Conservation (phyloP, 2,888 invertebrate genomes). For the Agonopterix heracliana region DNA sequence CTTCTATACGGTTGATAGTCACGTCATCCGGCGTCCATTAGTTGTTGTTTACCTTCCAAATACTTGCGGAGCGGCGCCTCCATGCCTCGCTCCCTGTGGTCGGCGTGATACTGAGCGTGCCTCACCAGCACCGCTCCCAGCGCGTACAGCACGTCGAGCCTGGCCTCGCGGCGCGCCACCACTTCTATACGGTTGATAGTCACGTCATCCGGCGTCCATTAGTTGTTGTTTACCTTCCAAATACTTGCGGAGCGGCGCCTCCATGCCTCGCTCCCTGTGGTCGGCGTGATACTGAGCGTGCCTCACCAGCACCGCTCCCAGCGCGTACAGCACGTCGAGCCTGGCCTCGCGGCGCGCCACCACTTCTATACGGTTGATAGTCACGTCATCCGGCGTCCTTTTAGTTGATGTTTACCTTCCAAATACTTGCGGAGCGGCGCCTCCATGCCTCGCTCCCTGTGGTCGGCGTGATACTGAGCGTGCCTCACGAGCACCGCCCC, state of each 20-base stretch:
- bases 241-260: too few relatives aligned
- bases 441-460: slow-evolving; percentile 52
- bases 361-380: too few relatives aligned
- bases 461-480: slow-evolving; percentile 40
- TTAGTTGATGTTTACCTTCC: too few relatives aligned
- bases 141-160: slow-evolving; percentile 46
- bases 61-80: slow-evolving; percentile 46
- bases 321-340: too few relatives aligned
- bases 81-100: slow-evolving; percentile 43
- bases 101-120: slow-evolving; percentile 44
- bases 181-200: slow-evolving; percentile 35
- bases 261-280: too few relatives aligned
- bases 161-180: slow-evolving; percentile 28
- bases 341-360: too few relatives aligned
- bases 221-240: too few relatives aligned
- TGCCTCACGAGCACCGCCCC: slow-evolving; percentile 42
- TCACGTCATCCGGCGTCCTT: too few relatives aligned
- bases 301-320: too few relatives aligned
- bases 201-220: slow-evolving; percentile 43
- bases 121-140: slow-evolving; percentile 43
- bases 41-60: slow-evolving; percentile 56
- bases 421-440: slow-evolving; percentile 41
- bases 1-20: slow-evolving; percentile 35
- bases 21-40: slow-evolving; percentile 45
- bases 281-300: too few relatives aligned